Percentiles rank a stretch among this genome's conserved stretches.
Conservation (phyloP, 1,140 invertebrate genomes). For the Bombyx mandarina region DNA sequence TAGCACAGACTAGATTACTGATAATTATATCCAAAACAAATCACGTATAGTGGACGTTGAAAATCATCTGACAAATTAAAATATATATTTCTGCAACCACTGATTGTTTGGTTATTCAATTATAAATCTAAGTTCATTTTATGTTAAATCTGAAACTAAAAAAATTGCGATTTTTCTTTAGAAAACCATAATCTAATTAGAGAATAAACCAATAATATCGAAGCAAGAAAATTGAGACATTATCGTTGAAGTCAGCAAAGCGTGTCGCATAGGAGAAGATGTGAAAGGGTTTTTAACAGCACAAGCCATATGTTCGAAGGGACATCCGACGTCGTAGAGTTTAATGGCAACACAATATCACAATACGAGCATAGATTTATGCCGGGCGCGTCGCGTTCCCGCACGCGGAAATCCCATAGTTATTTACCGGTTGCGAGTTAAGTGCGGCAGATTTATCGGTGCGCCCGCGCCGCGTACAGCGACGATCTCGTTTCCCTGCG, state of each 20-base stretch:
- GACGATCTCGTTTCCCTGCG: constrained; percentile 54
- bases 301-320: constrained; percentile 49
- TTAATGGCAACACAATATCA: constrained; percentile 70
- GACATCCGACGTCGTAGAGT: constrained; percentile 45
- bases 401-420: constrained; percentile 69
- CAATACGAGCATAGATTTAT: constrained; percentile 69
- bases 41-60: too few relatives aligned
- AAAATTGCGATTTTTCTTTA: background rate
- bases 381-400: constrained; percentile 56
- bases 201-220: background rate
- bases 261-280: constrained; percentile 18
- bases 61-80: too few relatives aligned
- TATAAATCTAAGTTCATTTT: too few relatives aligned
- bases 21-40: too few relatives aligned
- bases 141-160: background rate
- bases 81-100: too few relatives aligned
- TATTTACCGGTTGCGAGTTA: constrained; percentile 69
- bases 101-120: too few relatives aligned
- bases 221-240: constrained; percentile 18
- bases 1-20: too few relatives aligned
- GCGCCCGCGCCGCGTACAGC: constrained; percentile 36
- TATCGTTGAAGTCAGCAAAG: constrained; percentile 15
- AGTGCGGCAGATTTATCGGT: constrained; percentile 68
- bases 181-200: constrained; percentile 1
- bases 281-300: constrained; percentile 22